A percentile compares a stretch with the other conserved stretches of the same genome.
phyloP scores from a whole-genome alignment of 2,113 vertebrate species.

The cat (Felis catus) region DNA sequence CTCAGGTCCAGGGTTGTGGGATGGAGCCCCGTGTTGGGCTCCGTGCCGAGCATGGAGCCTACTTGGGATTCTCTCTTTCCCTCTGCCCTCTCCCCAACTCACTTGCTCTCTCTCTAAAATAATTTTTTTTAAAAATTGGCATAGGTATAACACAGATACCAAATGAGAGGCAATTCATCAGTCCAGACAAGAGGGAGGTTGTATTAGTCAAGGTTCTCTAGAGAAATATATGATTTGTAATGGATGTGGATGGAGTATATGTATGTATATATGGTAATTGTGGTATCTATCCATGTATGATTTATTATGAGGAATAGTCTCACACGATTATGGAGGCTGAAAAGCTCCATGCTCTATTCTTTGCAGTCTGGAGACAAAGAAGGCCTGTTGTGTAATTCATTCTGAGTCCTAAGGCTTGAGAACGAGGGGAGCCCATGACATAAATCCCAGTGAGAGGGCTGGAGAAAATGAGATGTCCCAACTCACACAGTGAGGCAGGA shows the following conservation, averaged over 20 bases:
- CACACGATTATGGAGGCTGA: not conserved
- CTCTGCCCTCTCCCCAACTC: no score
- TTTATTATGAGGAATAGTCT: not conserved
- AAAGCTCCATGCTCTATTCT: not conserved
- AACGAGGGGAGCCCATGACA: not conserved
- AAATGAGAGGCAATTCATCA: not conserved
- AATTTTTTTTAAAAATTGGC: no score
- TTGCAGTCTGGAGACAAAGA: not conserved
- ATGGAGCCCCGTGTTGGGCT: no score
- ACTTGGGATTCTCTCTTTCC: no score
- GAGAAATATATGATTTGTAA: not conserved
- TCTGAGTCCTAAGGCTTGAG: not conserved
- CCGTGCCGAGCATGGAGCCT: no score
- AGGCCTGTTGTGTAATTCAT: not conserved
- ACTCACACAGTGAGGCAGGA: not conserved
- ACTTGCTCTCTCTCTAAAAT: no score
- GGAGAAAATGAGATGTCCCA: not conserved
- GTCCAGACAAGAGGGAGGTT: not conserved
- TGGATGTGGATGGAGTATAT: not conserved
- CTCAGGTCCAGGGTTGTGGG: no score
- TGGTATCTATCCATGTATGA: not conserved
- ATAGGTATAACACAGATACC: not conserved
- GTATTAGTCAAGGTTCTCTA: not conserved
- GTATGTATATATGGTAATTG: not conserved
- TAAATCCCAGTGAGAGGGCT: not conserved